Conservation (phyloP, 2,888 invertebrate species). For the Theristus sp. region DNA sequence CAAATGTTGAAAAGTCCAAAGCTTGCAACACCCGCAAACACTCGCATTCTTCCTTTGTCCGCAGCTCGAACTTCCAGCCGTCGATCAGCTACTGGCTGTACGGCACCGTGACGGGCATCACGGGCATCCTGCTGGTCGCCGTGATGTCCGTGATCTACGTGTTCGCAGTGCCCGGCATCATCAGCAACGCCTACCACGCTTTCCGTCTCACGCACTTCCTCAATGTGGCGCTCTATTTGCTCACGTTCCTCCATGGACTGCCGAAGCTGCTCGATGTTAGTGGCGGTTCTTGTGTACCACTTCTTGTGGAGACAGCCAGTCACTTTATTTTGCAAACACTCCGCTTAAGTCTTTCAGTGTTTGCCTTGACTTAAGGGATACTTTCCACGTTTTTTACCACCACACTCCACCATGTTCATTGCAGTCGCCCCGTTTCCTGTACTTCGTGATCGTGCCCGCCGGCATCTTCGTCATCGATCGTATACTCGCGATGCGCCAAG, state of each 20-base stretch:
- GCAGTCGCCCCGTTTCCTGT: constrained; percentile 60
- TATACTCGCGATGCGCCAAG: constrained; percentile 41
- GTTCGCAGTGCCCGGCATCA: constrained; percentile 47
- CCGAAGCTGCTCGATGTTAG: constrained; percentile 67
- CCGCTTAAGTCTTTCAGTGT: not conserved
- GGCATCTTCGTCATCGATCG: constrained; percentile 73
- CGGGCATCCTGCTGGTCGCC: constrained; percentile 57
- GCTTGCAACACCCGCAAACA: not conserved
- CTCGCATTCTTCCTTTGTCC: not conserved
- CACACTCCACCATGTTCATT: constrained; percentile 5
- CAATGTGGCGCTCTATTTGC: constrained; percentile 61
- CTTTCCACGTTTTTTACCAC: not conserved
- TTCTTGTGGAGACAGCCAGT: no score
- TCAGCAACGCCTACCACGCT: constrained; percentile 49
- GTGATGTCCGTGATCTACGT: constrained; percentile 86
- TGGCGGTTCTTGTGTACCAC: constrained; percentile 1
- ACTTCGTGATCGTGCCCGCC: constrained; percentile 77
- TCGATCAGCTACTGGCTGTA: constrained; percentile 88
- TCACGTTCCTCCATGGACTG: constrained; percentile 71
- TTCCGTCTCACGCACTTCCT: constrained; percentile 85
- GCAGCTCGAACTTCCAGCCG: constrained; percentile 63
- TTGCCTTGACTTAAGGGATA: constrained; percentile 1
- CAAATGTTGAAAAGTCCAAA: not conserved
- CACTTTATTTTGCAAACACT: not conserved
- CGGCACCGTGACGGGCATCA: constrained; percentile 67